Conservation (phyloP, 2,113 vertebrate species). For the Etia nguti region DNA sequence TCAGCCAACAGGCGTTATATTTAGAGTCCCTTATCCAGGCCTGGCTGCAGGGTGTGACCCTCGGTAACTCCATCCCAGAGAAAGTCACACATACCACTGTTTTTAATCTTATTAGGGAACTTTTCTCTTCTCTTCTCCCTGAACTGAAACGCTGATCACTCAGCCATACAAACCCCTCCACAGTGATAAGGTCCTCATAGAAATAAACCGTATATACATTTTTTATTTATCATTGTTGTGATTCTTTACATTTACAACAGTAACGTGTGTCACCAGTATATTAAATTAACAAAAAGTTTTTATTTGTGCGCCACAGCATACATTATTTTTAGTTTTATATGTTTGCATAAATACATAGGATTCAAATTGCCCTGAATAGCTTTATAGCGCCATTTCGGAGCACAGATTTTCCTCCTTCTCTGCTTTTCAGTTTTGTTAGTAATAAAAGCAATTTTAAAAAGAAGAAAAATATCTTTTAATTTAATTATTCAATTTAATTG, state of each 20-base stretch:
- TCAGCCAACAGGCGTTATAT: not conserved
- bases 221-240: rapidly evolving
- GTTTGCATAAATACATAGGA: not conserved
- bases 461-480: not conserved
- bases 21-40: not conserved
- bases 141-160: not conserved
- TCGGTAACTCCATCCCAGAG: not conserved
- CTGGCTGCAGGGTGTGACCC: rapidly evolving
- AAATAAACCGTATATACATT: not conserved
- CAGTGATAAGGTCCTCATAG: rapidly evolving
- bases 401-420: not conserved
- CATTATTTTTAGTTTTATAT: not conserved
- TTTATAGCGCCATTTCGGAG: rapidly evolving
- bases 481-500: not conserved
- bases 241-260: not conserved
- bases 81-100: not conserved
- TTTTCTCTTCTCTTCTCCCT: not conserved
- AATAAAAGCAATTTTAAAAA: not conserved
- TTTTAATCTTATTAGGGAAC: not conserved
- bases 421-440: not conserved
- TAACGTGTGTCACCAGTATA: rapidly evolving
- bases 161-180: not conserved
- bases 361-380: too few relatives aligned
- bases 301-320: rapidly evolving
- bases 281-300: not conserved